Evolutionary conservation across 2,113 vertebrate species (phyloP).

Genomic region (Tylochromis polylepis): DNA sequence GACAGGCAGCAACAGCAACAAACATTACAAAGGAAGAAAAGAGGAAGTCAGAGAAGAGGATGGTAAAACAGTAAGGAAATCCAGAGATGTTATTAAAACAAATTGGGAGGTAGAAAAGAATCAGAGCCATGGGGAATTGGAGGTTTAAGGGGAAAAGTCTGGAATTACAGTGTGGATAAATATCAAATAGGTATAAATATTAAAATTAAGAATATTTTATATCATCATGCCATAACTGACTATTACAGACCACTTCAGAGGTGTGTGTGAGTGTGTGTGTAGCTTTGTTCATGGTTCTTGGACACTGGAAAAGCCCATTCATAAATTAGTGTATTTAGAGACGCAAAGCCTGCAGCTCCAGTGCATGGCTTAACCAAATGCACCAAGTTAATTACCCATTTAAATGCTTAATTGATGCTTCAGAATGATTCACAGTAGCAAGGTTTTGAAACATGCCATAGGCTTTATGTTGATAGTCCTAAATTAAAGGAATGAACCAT

Average conservation of each 20-base stretch:
- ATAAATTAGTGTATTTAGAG: neutral
- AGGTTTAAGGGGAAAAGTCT: neutral
- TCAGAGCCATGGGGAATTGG: neutral
- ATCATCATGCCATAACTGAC: neutral
- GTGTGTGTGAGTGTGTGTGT: neutral
- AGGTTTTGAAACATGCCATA: constrained; percentile 23
- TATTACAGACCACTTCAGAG: neutral
- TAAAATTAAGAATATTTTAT: neutral
- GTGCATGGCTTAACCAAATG: constrained; percentile 14
- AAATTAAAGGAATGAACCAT: constrained; percentile 22
- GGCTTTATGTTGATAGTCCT: constrained; percentile 2
- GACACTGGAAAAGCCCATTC: neutral
- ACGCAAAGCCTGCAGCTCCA: constrained; percentile 22
- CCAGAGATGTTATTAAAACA: neutral
- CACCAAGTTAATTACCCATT: constrained; percentile 47
- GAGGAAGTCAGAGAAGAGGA: neutral
- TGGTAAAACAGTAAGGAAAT: neutral
- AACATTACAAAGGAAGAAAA: neutral
- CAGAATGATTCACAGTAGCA: constrained; percentile 27
- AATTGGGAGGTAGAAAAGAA: neutral
- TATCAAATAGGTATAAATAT: neutral
- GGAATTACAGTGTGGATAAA: neutral
- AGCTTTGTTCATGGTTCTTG: neutral
- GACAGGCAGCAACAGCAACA: neutral
- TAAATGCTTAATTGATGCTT: constrained; percentile 47